Evolutionary conservation across 92 coral and sea anemone genomes (phyloP), one percentile per base, ranked within the genome.

Genomic region (Porites cylindrica): DNA sequence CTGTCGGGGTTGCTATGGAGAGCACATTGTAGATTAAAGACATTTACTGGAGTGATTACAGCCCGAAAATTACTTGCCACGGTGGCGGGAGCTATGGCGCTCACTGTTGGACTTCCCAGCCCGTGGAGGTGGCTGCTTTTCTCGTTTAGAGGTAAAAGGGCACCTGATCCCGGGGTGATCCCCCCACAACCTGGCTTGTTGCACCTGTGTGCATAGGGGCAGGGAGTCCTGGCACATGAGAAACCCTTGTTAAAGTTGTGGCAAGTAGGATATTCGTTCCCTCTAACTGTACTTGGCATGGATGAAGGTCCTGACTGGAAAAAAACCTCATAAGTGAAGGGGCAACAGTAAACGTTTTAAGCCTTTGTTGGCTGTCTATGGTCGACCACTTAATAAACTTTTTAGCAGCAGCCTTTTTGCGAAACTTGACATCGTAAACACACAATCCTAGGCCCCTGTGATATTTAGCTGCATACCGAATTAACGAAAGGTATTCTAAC

Each of bases 261-360:
- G 61, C 64, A 84, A 76, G 72, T 56, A 72, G 74, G 60, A 78
- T 59, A 62, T 20, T 76, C 79, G 19, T n/a, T 73, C 69, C 78
- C 87, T 53, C 80, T 75, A 52, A 14, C 60, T 20, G 79, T 75
- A 75, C 56, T 85, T 74, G 64, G n/a, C 64, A 20, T 82, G 67
- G 77, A 23, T 32, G 75, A 81, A 86, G 93, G 90, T 90, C 82
- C 93, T 51, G 83, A 60, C 59, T 82, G 86, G 85, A 89, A 89
- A 90, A 80, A 59, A 29, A 69, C 71, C 61, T 74, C 61, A 90
- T 51, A 69, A 61, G 85, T 54, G 84, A 64, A 19, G 86, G 89
- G n/a, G 86, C 72, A 66, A 83, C 86, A 32, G 90, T 85, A 65
- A 90, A 90, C 61, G 89, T 38, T 38, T 85, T 80, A 6, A 86